Base-by-base conservation (phyloP, 2,797 vertebrate genomes). In the Margarornis squamiger region DNA sequence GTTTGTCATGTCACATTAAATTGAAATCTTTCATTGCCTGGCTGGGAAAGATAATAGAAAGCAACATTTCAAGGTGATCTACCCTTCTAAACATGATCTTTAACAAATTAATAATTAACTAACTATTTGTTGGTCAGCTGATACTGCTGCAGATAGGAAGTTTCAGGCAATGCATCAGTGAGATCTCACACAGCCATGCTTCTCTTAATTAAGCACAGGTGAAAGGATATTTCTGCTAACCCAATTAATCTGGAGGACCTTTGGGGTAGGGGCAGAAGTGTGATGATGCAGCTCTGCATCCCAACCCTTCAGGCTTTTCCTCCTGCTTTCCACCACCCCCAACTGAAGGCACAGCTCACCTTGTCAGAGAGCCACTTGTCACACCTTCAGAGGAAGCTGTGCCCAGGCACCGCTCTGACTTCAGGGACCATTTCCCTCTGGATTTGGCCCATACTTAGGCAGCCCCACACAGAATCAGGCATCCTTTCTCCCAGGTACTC, bases 101-200 rank as follows among this genome's bases (percentile, higher is more conserved):
- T 88, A 82, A 18, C 62, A 54, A 94, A 93, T 91, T 96, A 96
- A 97, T 96, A 85, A 93, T 96, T 97, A 96, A 94, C 95, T 57
- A 74, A 70, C 77, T 71, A 89, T 93, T 93, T 96, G 91, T 85
- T 88, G 70, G 90, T 90, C 91, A 96, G 83, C 88, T 95, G 94
- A 95, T 94, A 68, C 20, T 61, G 70, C n/a, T 46, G 1, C 3
- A 86, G 93, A 93, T 84, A 93, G 0, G 0, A 41, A 71, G 76
- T 90, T 93, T 79, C 63, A 88, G 55, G 71, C 48, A 93, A 34
- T 36, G 63, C 45, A 86, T 63, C 52, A 51, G 39, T 24, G 70
- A 88, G 86, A 71, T 74, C 83, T 84, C 74, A 71, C 80, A 67
- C 11, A 7, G 65, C 4, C 1, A 0, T 32, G 12, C 30, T 58